Conservation (phyloP, 2,797 vertebrate species). For the Acridotheres tristis region DNA sequence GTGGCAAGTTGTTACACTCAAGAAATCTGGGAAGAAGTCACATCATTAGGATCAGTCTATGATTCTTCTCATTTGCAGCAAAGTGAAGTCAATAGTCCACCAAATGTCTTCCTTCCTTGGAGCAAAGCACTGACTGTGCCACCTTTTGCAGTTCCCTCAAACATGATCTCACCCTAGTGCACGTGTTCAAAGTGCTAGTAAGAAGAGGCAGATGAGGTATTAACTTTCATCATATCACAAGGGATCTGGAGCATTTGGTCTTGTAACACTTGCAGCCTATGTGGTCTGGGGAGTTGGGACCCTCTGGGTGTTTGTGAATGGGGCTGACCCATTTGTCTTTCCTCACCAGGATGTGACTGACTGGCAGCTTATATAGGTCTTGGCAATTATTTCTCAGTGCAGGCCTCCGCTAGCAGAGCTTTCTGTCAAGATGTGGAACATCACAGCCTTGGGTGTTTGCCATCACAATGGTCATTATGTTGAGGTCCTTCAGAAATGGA, state of each 20-base stretch:
- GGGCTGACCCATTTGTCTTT: conserved; percentile 42
- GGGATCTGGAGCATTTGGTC: conserved; percentile 42
- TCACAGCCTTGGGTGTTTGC: background rate
- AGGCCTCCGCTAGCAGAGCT: background rate
- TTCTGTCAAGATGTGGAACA: background rate
- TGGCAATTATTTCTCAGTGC: background rate
- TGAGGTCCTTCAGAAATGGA: background rate
- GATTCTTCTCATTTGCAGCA: background rate
- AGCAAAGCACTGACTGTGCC: background rate
- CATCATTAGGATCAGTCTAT: background rate
- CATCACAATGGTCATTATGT: background rate
- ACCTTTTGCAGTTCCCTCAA: conserved; percentile 18
- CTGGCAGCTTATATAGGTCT: background rate
- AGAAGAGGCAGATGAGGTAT: background rate
- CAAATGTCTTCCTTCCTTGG: conserved; percentile 19
- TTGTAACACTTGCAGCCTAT: background rate
- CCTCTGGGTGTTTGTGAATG: background rate
- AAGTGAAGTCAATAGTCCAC: background rate
- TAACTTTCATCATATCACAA: background rate
- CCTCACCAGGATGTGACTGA: background rate
- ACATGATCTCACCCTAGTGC: background rate
- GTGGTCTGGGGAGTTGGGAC: background rate
- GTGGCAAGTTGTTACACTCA: background rate
- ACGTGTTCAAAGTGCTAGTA: conserved; percentile 12
- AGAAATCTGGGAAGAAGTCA: background rate